Conservation (phyloP, 2,888 invertebrate genomes). For the Drosophila mettleri region DNA sequence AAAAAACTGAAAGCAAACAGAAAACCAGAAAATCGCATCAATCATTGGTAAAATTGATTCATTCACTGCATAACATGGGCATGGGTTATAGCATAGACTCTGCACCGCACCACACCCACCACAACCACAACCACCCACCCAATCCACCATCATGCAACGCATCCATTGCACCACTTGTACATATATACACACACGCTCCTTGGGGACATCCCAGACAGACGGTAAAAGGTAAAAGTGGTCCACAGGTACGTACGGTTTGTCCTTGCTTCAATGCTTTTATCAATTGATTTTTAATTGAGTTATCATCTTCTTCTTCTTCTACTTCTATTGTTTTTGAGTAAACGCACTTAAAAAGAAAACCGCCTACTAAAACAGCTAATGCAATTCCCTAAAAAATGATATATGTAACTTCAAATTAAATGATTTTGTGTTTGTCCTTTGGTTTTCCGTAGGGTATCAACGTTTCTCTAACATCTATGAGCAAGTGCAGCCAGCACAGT, state of each 20-base stretch:
- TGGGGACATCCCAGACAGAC: slow-evolving; percentile 5
- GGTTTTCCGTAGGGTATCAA: slow-evolving; percentile 87
- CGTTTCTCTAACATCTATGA: slow-evolving; percentile 86
- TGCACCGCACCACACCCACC: slow-evolving; percentile 22
- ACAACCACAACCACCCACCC: slow-evolving; percentile 15
- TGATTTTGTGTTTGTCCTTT: not conserved
- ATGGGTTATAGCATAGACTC: slow-evolving; percentile 36
- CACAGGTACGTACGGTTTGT: slow-evolving; percentile 63
- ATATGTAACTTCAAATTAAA: slow-evolving; percentile 19
- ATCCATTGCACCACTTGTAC: slow-evolving; percentile 23
- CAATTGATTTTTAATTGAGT: slow-evolving; percentile 13
- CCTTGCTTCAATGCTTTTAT: slow-evolving; percentile 55
- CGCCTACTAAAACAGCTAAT: slow-evolving; percentile 44
- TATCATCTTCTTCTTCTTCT: not conserved
- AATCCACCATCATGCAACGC: slow-evolving; percentile 12
- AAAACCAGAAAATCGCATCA: slow-evolving; percentile 49
- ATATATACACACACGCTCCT: slow-evolving; percentile 18
- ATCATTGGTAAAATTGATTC: slow-evolving; percentile 60
- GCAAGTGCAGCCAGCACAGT: slow-evolving; percentile 73
- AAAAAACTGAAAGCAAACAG: slow-evolving; percentile 12
- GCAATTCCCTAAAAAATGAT: not conserved
- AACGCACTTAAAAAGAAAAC: slow-evolving; percentile 41
- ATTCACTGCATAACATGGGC: slow-evolving; percentile 34
- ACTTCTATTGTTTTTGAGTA: too few relatives aligned
- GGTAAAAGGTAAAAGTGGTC: slow-evolving; percentile 41